phyloP scores from a whole-genome alignment of 2,888 invertebrate genomes.

The Apodemia mormo region DNA sequence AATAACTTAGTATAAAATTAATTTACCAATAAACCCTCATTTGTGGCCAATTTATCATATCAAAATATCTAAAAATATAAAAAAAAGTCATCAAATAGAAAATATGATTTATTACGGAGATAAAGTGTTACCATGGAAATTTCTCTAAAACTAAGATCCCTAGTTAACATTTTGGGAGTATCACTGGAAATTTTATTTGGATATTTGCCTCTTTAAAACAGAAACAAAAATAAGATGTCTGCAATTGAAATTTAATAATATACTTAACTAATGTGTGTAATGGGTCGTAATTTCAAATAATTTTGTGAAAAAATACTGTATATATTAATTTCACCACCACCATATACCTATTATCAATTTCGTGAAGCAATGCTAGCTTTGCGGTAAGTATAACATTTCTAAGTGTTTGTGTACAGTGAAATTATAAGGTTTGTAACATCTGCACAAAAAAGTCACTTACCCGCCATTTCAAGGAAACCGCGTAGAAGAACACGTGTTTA shows the following conservation, averaged over 20 bases:
- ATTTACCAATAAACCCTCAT: constrained; percentile 11
- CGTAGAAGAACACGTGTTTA: constrained; percentile 9
- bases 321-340: neutral
- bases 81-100: constrained; percentile 12
- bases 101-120: constrained; percentile 5
- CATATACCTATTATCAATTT: constrained; percentile 2
- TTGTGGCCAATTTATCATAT: neutral
- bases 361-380: neutral
- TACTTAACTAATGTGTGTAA: neutral
- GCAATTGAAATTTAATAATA: neutral
- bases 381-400: constrained; percentile 5
- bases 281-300: neutral
- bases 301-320: neutral
- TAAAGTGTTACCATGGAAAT: constrained; percentile 13
- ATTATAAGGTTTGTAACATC: constrained; percentile 8
- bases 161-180: constrained; percentile 15
- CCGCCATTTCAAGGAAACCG: constrained; percentile 7
- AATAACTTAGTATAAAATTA: constrained; percentile 12
- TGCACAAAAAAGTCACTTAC: neutral
- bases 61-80: neutral
- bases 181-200: constrained; percentile 1
- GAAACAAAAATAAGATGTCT: too few relatives aligned
- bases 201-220: too few relatives aligned
- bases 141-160: constrained; percentile 15
- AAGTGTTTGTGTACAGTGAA: neutral